phyloP scores from a whole-genome alignment of 1,140 invertebrate species.

The Chironomus striatipennis region DNA sequence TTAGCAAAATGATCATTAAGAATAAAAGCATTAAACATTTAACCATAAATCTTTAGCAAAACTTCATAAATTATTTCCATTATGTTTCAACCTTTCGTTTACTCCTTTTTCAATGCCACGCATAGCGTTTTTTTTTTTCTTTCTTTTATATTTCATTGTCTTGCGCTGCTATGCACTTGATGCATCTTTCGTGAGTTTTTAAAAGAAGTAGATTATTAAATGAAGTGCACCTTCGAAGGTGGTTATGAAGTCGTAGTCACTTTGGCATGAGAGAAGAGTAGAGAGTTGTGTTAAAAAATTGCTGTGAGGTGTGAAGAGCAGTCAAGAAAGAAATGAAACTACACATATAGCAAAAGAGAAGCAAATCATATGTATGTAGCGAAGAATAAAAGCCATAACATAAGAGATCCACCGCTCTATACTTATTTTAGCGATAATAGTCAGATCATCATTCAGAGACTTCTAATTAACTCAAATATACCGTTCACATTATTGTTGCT shows the following conservation, averaged over 20 bases:
- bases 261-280: neutral
- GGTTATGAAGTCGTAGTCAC: neutral
- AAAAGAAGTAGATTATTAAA: neutral
- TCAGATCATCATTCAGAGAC: constrained; percentile 17
- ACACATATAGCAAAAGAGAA: neutral
- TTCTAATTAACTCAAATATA: constrained; percentile 23
- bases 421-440: constrained; percentile 23
- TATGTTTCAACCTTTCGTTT: neutral
- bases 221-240: constrained; percentile 1
- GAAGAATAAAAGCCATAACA: neutral
- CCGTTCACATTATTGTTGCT: constrained; percentile 12
- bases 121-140: neutral
- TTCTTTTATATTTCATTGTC: no score
- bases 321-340: neutral
- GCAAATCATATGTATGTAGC: constrained; percentile 1
- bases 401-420: constrained; percentile 19
- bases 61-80: constrained; percentile 22
- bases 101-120: constrained; percentile 2
- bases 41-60: constrained; percentile 19
- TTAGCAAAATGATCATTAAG: neutral
- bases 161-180: neutral
- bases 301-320: constrained; percentile 22
- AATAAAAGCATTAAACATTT: neutral
- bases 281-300: neutral
- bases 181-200: neutral